A percentile compares a stretch with the other conserved stretches of the same genome.
Conservation (phyloP, 2,113 vertebrate genomes). For the Psittacus erithacus region DNA sequence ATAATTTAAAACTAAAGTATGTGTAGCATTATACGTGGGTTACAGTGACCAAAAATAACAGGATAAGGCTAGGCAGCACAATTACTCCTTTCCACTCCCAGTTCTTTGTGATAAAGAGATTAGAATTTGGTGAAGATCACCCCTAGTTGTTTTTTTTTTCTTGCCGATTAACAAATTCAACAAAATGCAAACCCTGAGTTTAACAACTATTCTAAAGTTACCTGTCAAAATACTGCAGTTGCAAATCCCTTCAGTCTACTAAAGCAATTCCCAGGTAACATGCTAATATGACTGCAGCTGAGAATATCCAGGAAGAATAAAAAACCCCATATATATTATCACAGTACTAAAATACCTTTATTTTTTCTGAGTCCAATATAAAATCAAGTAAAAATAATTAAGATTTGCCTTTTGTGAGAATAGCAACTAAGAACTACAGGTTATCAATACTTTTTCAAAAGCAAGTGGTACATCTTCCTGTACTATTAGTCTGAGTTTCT, state of each 20-base stretch:
- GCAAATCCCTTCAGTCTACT: neutral
- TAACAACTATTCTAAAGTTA: neutral
- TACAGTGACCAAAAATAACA: neutral
- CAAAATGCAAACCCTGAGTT: neutral
- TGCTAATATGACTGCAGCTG: neutral
- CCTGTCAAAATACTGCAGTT: neutral
- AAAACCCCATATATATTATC: neutral
- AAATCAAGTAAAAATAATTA: neutral
- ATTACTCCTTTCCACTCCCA: neutral
- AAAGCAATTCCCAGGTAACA: neutral
- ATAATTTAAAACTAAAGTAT: neutral
- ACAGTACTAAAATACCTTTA: neutral
- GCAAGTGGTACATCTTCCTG: neutral
- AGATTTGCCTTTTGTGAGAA: neutral
- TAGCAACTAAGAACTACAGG: neutral
- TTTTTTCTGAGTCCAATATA: neutral
- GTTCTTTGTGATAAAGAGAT: neutral
- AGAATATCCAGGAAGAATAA: neutral
- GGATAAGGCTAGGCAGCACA: neutral
- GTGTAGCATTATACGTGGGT: neutral
- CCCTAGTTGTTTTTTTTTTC: neutral
- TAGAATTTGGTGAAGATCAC: neutral
- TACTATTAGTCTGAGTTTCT: neutral
- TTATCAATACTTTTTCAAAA: neutral
- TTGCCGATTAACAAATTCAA: neutral